phyloP scores from a whole-genome alignment of 37 sponge, comb jelly and placozoan genomes.

The Mnemiopsis leidyi region DNA sequence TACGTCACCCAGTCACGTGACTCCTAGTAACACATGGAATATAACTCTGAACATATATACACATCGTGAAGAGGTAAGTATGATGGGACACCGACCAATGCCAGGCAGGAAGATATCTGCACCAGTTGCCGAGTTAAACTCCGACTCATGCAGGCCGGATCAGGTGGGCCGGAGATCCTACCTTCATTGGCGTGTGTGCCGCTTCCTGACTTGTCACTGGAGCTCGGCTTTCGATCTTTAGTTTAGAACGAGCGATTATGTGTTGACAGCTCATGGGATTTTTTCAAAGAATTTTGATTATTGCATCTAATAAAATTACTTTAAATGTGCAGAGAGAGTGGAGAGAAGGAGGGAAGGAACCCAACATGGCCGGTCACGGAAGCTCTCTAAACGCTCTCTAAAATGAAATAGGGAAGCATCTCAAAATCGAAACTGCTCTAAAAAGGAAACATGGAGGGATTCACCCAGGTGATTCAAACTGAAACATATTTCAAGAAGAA shows the following conservation, averaged over 20 bases:
- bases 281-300: neutral
- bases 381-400: neutral
- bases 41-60: too few relatives aligned
- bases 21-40: too few relatives aligned
- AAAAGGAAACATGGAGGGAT: neutral
- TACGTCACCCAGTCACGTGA: too few relatives aligned
- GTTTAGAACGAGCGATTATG: neutral
- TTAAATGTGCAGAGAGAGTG: neutral
- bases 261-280: neutral
- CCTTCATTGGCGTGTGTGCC: neutral
- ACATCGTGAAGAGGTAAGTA: neutral
- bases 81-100: neutral
- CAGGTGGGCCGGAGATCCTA: neutral
- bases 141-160: neutral
- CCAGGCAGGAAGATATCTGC: neutral
- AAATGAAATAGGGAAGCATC: neutral
- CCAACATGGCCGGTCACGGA: neutral
- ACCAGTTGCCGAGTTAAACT: neutral
- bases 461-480: neutral
- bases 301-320: neutral
- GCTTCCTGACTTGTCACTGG: neutral
- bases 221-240: neutral
- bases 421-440: neutral
- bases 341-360: neutral
- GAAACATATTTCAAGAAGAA: neutral